Evolutionary conservation across 2,888 invertebrate species (phyloP).

Genomic region (Elmis aenea): DNA sequence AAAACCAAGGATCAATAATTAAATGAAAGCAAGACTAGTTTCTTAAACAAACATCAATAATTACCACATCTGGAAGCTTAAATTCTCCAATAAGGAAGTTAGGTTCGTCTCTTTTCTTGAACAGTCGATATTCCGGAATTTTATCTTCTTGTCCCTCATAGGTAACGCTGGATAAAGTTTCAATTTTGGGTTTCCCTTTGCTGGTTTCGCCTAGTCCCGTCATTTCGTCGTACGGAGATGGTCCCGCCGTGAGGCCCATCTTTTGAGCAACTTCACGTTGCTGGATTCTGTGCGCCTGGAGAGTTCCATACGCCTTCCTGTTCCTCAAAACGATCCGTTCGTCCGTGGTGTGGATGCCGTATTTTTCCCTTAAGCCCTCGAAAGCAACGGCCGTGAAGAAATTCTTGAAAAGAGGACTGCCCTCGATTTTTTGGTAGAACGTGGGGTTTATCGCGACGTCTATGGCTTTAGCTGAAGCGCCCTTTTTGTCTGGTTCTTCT

Average conservation of each 20-base stretch:
- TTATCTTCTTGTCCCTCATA: slow-evolving; percentile 32
- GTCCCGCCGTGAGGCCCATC: slow-evolving; percentile 29
- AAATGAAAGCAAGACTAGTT: slow-evolving; percentile 4
- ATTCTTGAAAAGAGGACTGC: slow-evolving; percentile 64
- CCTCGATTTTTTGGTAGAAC: slow-evolving; percentile 72
- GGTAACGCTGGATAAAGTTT: slow-evolving; percentile 33
- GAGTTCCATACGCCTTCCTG: slow-evolving; percentile 66
- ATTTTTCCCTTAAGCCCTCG: slow-evolving; percentile 76
- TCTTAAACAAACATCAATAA: too few relatives aligned
- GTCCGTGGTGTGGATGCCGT: slow-evolving; percentile 62
- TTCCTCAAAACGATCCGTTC: slow-evolving; percentile 67
- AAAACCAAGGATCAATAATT: slow-evolving; percentile 9
- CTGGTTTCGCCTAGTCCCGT: slow-evolving; percentile 26
- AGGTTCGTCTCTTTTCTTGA: slow-evolving; percentile 54
- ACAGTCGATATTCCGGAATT: slow-evolving; percentile 56
- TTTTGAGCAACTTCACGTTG: slow-evolving; percentile 57
- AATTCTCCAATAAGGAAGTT: slow-evolving; percentile 59
- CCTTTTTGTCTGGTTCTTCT: slow-evolving; percentile 69
- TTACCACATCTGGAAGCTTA: slow-evolving; percentile 55
- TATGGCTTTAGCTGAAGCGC: slow-evolving; percentile 67
- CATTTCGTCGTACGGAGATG: slow-evolving; percentile 60
- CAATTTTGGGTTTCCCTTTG: slow-evolving; percentile 35
- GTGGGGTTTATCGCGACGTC: slow-evolving; percentile 79
- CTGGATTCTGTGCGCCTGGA: slow-evolving; percentile 71
- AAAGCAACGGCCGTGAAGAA: slow-evolving; percentile 77